phyloP scores from a whole-genome alignment of 2,797 vertebrate species.

The Taeniopygia guttata region DNA sequence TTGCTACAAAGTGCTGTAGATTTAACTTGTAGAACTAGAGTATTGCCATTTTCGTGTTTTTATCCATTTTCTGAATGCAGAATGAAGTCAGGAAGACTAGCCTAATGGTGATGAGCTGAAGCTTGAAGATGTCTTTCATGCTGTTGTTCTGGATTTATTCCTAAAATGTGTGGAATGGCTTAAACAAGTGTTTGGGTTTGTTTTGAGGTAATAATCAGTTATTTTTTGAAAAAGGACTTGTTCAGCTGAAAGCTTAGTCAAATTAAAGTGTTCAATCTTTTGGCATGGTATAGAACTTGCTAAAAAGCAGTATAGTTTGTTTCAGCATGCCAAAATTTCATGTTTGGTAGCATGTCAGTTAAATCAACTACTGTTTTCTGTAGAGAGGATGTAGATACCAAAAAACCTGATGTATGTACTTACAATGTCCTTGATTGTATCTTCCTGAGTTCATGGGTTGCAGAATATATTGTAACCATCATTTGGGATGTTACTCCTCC shows the following conservation, averaged over 20 bases:
- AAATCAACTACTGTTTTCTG: not conserved
- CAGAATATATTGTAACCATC: not conserved
- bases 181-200: not conserved
- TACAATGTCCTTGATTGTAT: fast-evolving
- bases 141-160: not conserved
- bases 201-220: not conserved
- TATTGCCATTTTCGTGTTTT: not conserved
- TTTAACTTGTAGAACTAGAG: not conserved
- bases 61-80: not conserved
- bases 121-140: not conserved
- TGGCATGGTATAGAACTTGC: not conserved
- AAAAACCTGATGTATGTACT: not conserved
- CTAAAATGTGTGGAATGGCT: not conserved
- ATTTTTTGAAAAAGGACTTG: not conserved
- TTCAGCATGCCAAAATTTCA: not conserved
- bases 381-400: not conserved
- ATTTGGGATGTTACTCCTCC: not conserved
- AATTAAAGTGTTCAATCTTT: not conserved
- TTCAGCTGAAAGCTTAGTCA: not conserved
- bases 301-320: not conserved
- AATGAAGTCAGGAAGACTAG: not conserved
- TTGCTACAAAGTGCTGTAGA: not conserved
- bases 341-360: not conserved
- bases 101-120: not conserved
- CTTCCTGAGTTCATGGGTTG: not conserved